Evolutionary conservation across 2,888 invertebrate species (phyloP).

Genomic region (Matsumyia berberina): DNA sequence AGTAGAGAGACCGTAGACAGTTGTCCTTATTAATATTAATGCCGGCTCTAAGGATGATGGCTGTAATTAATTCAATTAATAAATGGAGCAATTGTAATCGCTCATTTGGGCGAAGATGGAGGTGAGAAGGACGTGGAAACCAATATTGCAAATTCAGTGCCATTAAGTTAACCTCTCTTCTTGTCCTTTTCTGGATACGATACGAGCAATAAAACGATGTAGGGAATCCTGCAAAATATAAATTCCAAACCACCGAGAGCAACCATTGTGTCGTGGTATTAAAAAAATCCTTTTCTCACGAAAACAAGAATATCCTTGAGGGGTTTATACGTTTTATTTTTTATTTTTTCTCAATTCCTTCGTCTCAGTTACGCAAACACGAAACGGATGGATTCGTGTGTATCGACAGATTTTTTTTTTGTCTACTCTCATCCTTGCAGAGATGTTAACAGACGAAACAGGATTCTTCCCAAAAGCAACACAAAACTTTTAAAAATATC

Average conservation of each 20-base stretch:
- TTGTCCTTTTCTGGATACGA: background rate
- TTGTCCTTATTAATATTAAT: conserved; percentile 13
- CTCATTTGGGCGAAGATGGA: too few relatives aligned
- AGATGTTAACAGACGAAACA: background rate
- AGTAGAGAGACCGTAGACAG: background rate
- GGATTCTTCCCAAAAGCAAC: background rate
- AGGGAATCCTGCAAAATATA: background rate
- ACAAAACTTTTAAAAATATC: background rate
- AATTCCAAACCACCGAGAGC: background rate
- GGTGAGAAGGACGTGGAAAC: too few relatives aligned
- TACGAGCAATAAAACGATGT: background rate
- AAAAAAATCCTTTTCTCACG: background rate
- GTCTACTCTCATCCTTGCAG: background rate
- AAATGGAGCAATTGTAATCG: background rate
- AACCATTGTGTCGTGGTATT: background rate
- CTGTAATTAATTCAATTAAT: conserved; percentile 11
- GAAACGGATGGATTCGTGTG: conserved; percentile 8
- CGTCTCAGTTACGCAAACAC: background rate
- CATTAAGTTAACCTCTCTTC: too few relatives aligned
- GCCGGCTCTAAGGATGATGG: background rate
- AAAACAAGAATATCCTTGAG: background rate
- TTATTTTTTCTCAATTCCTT: background rate
- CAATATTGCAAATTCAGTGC: background rate
- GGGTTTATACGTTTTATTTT: background rate
- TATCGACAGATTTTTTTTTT: background rate